Conservation (phyloP, 2,113 vertebrate species). For the Serinus canaria region DNA sequence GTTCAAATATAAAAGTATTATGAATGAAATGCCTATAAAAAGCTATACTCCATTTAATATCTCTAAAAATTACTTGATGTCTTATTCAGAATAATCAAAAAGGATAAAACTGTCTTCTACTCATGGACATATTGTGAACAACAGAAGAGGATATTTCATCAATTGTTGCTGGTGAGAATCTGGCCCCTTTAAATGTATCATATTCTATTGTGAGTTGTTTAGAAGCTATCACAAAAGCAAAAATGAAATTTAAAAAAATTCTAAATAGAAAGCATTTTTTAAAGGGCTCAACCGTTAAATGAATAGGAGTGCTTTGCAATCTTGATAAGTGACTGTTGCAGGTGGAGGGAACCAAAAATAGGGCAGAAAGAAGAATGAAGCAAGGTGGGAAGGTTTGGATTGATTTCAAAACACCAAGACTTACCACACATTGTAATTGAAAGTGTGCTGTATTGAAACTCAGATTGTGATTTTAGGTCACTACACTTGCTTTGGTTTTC, state of each 20-base stretch:
- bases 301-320: not conserved
- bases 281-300: not conserved
- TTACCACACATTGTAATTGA: not conserved
- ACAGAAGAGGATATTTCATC: not conserved
- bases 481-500: not conserved
- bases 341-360: not conserved
- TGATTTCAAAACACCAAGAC: not conserved
- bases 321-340: not conserved
- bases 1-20: not conserved
- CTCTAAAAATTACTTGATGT: not conserved
- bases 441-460: not conserved
- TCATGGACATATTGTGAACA: not conserved
- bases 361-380: not conserved
- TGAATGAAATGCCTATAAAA: not conserved
- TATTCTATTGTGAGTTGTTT: not conserved
- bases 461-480: not conserved
- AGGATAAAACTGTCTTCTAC: not conserved
- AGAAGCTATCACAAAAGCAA: not conserved
- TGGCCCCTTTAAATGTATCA: not conserved
- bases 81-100: not conserved
- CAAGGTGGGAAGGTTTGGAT: not conserved
- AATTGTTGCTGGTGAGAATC: not conserved
- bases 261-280: not conserved
- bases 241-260: not conserved
- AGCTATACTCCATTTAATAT: not conserved